phyloP scores from a whole-genome alignment of 1,140 invertebrate genomes.

The Akabosia matsudoensis region DNA sequence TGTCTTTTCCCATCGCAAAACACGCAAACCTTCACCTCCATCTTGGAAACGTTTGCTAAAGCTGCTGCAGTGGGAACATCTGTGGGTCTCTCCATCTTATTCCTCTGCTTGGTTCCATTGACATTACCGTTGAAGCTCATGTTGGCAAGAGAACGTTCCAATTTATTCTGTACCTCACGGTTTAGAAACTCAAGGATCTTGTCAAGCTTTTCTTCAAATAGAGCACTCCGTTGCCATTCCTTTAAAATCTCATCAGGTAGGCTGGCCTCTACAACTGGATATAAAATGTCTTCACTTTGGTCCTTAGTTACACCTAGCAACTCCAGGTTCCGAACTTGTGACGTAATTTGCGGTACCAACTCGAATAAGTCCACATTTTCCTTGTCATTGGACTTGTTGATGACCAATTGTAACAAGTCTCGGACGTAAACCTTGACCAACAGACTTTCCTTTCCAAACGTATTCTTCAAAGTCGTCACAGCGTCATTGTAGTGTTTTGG shows the following conservation, averaged over 20 bases:
- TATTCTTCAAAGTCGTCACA: slow-evolving; percentile 47
- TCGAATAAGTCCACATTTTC: neutral
- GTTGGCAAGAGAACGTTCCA: neutral
- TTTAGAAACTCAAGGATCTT: slow-evolving; percentile 45
- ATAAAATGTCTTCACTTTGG: slow-evolving; percentile 50
- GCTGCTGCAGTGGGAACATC: too few species aligned
- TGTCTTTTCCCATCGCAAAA: too few species aligned
- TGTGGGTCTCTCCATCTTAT: too few species aligned
- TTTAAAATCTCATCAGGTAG: slow-evolving; percentile 48
- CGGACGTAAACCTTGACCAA: slow-evolving; percentile 50
- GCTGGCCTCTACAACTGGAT: slow-evolving; percentile 50
- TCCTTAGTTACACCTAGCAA: slow-evolving; percentile 50
- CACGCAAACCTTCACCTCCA: too few species aligned
- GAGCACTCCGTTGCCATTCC: slow-evolving; percentile 46
- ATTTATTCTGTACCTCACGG: slow-evolving; percentile 44
- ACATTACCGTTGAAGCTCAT: neutral
- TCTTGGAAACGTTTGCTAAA: too few species aligned
- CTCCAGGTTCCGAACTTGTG: slow-evolving; percentile 49
- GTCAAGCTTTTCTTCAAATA: slow-evolving; percentile 28
- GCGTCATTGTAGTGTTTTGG: slow-evolving; percentile 48
- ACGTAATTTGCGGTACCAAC: slow-evolving; percentile 39
- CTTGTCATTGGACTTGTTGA: slow-evolving; percentile 31
- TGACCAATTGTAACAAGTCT: slow-evolving; percentile 48
- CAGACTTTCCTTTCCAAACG: slow-evolving; percentile 48
- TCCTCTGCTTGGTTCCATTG: neutral